Evolutionary conservation across 2,888 invertebrate genomes (phyloP).

Genomic region (Leptinotarsa tumamoca): DNA sequence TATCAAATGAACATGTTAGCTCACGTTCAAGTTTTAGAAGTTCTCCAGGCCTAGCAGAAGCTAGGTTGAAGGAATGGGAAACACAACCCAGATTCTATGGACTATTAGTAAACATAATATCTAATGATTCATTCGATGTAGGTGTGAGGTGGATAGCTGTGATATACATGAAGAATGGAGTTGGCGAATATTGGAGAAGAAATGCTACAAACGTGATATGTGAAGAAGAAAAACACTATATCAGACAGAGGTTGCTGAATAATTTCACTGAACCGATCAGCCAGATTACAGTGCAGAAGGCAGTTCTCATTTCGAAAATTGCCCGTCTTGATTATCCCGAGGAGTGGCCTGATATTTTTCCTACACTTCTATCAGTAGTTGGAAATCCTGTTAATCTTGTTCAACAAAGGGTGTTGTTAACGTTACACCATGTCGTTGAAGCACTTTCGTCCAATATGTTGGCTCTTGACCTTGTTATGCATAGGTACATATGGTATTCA

Average conservation of each 20-base stretch:
- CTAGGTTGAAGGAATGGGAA: constrained; percentile 90
- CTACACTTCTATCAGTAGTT: constrained; percentile 81
- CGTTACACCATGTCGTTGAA: constrained; percentile 85
- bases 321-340: constrained; percentile 89
- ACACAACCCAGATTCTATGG: constrained; percentile 90
- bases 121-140: constrained; percentile 80
- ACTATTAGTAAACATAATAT: constrained; percentile 80
- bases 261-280: constrained; percentile 85
- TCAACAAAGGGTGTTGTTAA: constrained; percentile 85
- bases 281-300: constrained; percentile 89
- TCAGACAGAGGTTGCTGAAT: constrained; percentile 74
- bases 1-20: constrained; percentile 41
- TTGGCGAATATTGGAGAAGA: constrained; percentile 92
- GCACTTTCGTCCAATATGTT: constrained; percentile 60
- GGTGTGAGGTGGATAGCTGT: constrained; percentile 93
- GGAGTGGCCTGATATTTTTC: constrained; percentile 87
- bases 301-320: constrained; percentile 88
- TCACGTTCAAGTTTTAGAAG: constrained; percentile 77
- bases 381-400: constrained; percentile 77
- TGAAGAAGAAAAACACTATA: constrained; percentile 81
- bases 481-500: constrained; percentile 77
- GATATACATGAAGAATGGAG: constrained; percentile 93
- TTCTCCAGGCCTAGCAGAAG: constrained; percentile 88
- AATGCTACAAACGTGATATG: constrained; percentile 83
- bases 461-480: constrained; percentile 82